Conservation (phyloP, 1,140 invertebrate species). For the Apis cerana region DNA sequence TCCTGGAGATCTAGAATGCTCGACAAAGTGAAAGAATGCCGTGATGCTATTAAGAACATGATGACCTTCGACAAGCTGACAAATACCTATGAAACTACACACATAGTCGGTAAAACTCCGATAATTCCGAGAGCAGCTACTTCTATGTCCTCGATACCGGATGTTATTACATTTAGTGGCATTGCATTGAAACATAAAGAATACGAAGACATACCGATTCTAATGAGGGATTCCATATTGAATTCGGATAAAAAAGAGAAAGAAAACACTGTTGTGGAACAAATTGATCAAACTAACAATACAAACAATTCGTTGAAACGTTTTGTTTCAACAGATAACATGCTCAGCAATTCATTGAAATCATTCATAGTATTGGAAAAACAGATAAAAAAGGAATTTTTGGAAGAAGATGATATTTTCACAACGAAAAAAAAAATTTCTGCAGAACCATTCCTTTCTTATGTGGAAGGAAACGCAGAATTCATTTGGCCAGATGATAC, state of each 20-base stretch:
- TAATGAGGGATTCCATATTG: neutral
- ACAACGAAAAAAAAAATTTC: constrained; percentile 20
- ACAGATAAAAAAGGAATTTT: neutral
- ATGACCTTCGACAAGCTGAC: neutral
- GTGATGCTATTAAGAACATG: neutral
- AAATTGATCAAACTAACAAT: too few relatives aligned
- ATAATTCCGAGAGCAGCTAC: neutral
- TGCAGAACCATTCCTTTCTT: constrained; percentile 12
- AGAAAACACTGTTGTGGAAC: neutral
- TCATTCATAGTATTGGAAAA: constrained; percentile 6
- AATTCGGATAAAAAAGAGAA: neutral
- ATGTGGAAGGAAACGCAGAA: neutral
- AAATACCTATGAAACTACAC: neutral
- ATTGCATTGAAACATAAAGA: neutral
- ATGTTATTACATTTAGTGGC: neutral
- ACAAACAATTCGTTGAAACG: neutral
- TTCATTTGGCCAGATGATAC: constrained; percentile 14
- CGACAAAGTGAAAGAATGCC: constrained; percentile 12
- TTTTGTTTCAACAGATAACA: neutral
- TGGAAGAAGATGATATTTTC: neutral
- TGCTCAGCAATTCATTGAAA: neutral
- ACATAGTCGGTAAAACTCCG: too few relatives aligned
- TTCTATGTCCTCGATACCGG: constrained; percentile 9
- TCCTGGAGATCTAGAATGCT: constrained; percentile 22
- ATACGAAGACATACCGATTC: neutral